Base-by-base conservation (phyloP, 1,140 invertebrate genomes). In the Pseudomyrmex dendroicus region DNA sequence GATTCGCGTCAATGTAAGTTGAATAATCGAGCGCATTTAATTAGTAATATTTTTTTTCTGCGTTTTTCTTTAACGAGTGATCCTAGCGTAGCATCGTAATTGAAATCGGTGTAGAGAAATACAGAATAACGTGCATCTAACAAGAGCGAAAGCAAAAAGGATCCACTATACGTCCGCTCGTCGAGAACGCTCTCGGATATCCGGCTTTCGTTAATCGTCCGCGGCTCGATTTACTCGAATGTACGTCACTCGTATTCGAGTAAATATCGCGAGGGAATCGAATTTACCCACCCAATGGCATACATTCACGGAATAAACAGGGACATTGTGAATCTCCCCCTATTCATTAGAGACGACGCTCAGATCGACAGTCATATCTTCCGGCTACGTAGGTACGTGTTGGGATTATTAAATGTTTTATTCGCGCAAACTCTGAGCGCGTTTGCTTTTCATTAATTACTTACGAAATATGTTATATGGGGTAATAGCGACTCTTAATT, bases 231-330 rank as follows among this genome's bases (percentile, higher is more conserved):
- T 80, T 70, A 25, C 66, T 48, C 12, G 66, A 20, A 80, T 59
- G 20, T 63, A 22, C 44, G 54, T 70, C 64, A 57, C 35, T 70
- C 66, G 73, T 76, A 15, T 35, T 20, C 64, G 20, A 17, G 66
- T 70, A 80, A 80, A 80, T 70, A 72, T 72, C 66, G 44, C 15
- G 54, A 22, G 54, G 66, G 68, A 80, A 59, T 80, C 44, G 20
- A 59, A 80, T 80, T 80, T 59, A 80, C 15, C n/a, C 44, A 22
- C 3, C 44, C 66, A 50, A 54, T 12, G 54, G 20, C 54, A 25
- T 72, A 72, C 68, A 56, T 72, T 61, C 10, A 48, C n/a, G 54
- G 35, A 35, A 35, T 80, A 80, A 57, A 72, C 25, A 52, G 50
- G 44, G 9, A 77, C 54, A 25, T 72, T 59, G 76, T 25, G 8